These are phyloP conservation scores for Phoebastria nigripes DNA, from an alignment of 2,797 vertebrate genomes.

Conservation along the genomic window DNA sequence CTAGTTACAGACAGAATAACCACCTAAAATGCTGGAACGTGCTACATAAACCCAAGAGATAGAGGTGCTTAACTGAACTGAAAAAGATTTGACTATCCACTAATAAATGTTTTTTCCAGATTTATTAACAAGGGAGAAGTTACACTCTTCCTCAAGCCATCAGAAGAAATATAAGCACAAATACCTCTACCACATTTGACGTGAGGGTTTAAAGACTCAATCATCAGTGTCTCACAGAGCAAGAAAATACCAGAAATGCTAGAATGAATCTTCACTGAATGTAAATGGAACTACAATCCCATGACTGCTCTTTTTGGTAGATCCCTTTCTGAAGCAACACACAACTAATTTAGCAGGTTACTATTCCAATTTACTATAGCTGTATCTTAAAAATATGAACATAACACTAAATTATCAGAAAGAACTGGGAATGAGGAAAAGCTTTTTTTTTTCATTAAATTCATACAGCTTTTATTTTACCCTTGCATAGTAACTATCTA, in stretches of 20 bases:
- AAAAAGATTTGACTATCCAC: neutral
- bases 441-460: neutral
- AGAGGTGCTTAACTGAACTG: neutral
- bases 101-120: neutral
- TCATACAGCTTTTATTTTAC: neutral
- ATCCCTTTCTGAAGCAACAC: neutral
- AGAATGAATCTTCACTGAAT: neutral
- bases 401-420: neutral
- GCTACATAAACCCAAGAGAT: neutral
- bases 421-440: neutral
- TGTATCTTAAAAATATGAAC: neutral
- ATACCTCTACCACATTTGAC: neutral
- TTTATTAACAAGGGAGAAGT: neutral
- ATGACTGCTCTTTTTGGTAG: neutral
- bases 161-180: neutral
- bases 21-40: neutral
- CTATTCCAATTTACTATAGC: neutral
- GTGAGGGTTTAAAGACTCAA: neutral
- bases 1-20: neutral
- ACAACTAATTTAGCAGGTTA: neutral
- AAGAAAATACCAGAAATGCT: neutral
- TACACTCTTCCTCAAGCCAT: neutral
- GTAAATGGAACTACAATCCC: neutral
- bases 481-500: neutral
- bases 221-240: neutral